Conservation (phyloP, 2,113 vertebrate genomes). For the Phyllopteryx taeniolatus region DNA sequence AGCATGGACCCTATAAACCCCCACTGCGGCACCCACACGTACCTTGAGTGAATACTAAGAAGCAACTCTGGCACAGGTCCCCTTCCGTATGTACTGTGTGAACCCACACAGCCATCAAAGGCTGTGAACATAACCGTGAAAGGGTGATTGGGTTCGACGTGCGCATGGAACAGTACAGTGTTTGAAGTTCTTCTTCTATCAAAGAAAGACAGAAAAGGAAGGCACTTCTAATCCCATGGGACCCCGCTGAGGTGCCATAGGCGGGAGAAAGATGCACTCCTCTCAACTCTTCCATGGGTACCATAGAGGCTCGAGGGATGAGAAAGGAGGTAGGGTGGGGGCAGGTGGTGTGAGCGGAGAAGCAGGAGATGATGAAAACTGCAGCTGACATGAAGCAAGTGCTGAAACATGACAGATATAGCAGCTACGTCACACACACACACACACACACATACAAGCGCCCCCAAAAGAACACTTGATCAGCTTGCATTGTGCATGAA, state of each 20-base stretch:
- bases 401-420: constrained; percentile 52
- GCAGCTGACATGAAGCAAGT: constrained; percentile 49
- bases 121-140: constrained; percentile 55
- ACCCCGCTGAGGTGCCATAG: constrained; percentile 68
- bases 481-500: too few species aligned
- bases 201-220: constrained; percentile 59
- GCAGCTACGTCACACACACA: constrained; percentile 22
- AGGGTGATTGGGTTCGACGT: constrained; percentile 66
- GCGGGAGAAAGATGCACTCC: constrained; percentile 67
- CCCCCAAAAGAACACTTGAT: background rate
- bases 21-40: constrained; percentile 71
- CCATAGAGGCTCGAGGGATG: constrained; percentile 30
- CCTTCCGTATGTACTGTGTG: constrained; percentile 68
- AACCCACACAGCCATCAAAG: constrained; percentile 69
- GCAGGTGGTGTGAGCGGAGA: constrained; percentile 12
- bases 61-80: constrained; percentile 68
- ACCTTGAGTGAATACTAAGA: constrained; percentile 75
- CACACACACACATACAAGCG: background rate
- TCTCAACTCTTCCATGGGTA: constrained; percentile 62
- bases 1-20: constrained; percentile 71
- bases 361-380: constrained; percentile 53
- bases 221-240: constrained; percentile 70
- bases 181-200: constrained; percentile 73
- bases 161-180: constrained; percentile 55
- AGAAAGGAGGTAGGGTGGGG: constrained; percentile 29